Evolutionary conservation across 2,113 vertebrate genomes (phyloP).

Genomic region (Oxyura jamaicensis): DNA sequence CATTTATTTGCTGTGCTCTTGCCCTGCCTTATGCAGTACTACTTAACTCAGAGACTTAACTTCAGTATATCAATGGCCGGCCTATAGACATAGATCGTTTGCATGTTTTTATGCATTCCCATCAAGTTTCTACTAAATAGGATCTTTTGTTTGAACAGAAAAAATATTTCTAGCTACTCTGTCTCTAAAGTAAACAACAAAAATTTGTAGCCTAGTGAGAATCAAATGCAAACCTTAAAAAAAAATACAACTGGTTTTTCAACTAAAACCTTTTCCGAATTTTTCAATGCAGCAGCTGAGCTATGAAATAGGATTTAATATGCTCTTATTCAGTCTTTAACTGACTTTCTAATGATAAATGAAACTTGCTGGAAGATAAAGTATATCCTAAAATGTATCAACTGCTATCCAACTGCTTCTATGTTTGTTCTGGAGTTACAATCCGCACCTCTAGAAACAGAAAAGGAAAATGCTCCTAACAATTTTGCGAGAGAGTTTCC

Average conservation of each 20-base stretch:
- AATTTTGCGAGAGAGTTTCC: neutral
- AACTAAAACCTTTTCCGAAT: neutral
- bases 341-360: neutral
- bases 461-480: neutral
- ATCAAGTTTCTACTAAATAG: neutral
- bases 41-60: neutral
- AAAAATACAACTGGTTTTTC: neutral
- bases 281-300: neutral
- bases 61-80: neutral
- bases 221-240: neutral
- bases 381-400: neutral
- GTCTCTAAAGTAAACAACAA: neutral
- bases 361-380: neutral
- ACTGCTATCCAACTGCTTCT: neutral
- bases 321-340: neutral
- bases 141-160: neutral
- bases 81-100: slow-evolving; percentile 8
- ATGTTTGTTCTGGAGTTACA: neutral
- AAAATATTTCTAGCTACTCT: neutral
- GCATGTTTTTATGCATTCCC: neutral
- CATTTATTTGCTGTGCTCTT: slow-evolving; percentile 49
- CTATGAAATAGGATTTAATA: neutral
- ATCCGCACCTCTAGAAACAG: neutral
- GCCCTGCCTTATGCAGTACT: neutral
- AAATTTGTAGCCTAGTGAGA: neutral